phyloP scores from a whole-genome alignment of 2,113 vertebrate species.

The Hippocampus guttulatus region DNA sequence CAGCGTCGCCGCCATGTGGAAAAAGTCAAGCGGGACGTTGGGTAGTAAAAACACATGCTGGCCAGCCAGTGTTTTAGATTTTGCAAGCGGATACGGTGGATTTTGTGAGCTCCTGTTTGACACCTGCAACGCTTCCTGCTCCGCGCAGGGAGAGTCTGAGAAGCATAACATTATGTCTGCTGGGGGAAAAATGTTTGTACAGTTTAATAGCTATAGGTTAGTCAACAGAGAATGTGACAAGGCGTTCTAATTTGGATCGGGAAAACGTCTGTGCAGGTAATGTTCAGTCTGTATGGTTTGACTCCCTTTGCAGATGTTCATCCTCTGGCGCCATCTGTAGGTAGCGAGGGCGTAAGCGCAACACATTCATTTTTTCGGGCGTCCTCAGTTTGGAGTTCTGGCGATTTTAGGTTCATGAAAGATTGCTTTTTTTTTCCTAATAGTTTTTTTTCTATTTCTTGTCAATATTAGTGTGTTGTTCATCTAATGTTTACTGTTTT shows the following conservation, averaged over 20 bases:
- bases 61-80: constrained; percentile 55
- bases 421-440: background rate
- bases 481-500: too few relatives aligned
- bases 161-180: background rate
- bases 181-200: background rate
- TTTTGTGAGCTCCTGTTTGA: constrained; percentile 10
- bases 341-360: background rate
- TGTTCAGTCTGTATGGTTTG: background rate
- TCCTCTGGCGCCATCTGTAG: constrained; percentile 43
- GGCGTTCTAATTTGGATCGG: background rate
- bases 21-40: constrained; percentile 59
- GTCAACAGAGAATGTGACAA: background rate
- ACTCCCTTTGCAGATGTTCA: constrained; percentile 1
- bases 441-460: too few relatives aligned
- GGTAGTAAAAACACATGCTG: constrained; percentile 51
- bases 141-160: constrained; percentile 1
- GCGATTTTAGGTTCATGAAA: background rate
- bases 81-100: constrained; percentile 58
- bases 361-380: background rate
- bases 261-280: background rate
- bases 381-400: background rate
- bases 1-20: constrained; percentile 51
- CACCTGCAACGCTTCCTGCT: constrained; percentile 17
- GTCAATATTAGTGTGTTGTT: too few relatives aligned
- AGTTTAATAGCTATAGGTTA: background rate